Evolutionary conservation across 2,797 vertebrate species (phyloP), one percentile per base, ranked within the genome.

Genomic region (Sebastes diaconus): DNA sequence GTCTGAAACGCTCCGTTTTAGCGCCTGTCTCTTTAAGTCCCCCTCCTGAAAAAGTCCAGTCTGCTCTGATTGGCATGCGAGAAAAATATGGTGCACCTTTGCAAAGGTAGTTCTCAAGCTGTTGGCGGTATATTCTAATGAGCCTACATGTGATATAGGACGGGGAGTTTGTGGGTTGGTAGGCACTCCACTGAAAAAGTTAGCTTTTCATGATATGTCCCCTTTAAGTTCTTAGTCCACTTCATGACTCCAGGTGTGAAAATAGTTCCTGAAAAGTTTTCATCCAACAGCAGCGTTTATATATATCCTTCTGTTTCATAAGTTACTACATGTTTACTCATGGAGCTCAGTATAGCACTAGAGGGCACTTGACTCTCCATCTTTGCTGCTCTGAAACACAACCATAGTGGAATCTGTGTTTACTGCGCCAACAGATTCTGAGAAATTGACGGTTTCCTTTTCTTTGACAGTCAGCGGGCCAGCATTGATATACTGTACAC

Each of bases 351-450:
- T 29, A 5, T 12, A 60, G 34, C 84, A 83, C 74, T 69, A 88
- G 87, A 88, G 84, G 87, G 80, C 81, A 61, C 84, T 63, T 61
- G 29, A 80, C 78, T 71, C 79, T 72, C 68, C 24, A 7, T 42
- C 50, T 76, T 36, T 60, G 42, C 57, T 32, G 14, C 77, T 69
- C 18, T 68, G 65, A 77, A 57, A 77, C 61, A 58, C 63, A 68
- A 66, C 24, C 63, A 0, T n/a, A 50, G 57, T 25, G 30, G 61
- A 72, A 75, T 63, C 59, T 57, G 61, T 60, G 29, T 73, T 76
- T 64, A 59, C 59, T 20, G 65, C 14, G 1, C 46, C 34, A 68
- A 4, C 46, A 22, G 69, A 71, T 76, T 74, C 74, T 59, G 18
- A 75, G 66, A 79, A 80, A 78, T 7, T n/a, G 12, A 68, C n/a